A percentile compares a stretch with the other conserved stretches of the same genome.
These are phyloP conservation scores for Lepidurus arcticus DNA, from an alignment of 1,140 invertebrate genomes.

Conservation along the genomic window DNA sequence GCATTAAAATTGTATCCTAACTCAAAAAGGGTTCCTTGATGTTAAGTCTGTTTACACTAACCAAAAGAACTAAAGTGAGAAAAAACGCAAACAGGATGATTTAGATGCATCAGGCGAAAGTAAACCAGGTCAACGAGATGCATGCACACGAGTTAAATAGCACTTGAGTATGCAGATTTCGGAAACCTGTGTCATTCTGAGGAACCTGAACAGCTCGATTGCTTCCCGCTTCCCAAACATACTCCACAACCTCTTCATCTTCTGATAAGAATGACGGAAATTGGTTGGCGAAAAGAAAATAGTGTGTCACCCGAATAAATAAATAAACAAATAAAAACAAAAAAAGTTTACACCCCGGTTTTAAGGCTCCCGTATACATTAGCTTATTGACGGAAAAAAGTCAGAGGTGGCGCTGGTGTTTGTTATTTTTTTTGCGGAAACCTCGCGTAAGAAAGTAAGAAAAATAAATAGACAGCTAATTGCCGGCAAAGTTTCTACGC, in stretches of 20 bases:
- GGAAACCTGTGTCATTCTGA: not conserved
- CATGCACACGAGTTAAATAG: not conserved
- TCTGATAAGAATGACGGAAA: not conserved
- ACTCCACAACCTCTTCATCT: slow-evolving; percentile 26
- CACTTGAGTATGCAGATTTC: slow-evolving; percentile 4
- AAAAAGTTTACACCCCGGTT: too few species aligned
- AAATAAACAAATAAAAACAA: not conserved
- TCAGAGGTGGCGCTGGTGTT: too few species aligned
- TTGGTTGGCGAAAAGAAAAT: not conserved
- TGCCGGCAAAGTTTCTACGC: too few species aligned
- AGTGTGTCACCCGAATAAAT: not conserved
- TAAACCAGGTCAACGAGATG: not conserved
- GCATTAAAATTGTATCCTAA: not conserved
- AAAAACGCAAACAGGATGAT: not conserved
- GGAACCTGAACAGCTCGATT: slow-evolving; percentile 25
- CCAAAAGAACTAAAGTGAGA: too few species aligned
- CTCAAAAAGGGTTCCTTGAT: too few species aligned
- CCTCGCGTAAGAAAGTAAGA: too few species aligned
- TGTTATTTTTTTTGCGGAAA: too few species aligned
- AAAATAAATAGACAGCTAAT: too few species aligned
- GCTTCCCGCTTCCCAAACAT: slow-evolving; percentile 26
- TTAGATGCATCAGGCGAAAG: not conserved
- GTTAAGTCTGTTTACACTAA: too few species aligned
- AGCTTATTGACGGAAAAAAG: too few species aligned
- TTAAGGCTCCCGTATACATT: too few species aligned